Base-by-base conservation (phyloP, 2,113 vertebrate genomes). In the Cavia aperea region DNA sequence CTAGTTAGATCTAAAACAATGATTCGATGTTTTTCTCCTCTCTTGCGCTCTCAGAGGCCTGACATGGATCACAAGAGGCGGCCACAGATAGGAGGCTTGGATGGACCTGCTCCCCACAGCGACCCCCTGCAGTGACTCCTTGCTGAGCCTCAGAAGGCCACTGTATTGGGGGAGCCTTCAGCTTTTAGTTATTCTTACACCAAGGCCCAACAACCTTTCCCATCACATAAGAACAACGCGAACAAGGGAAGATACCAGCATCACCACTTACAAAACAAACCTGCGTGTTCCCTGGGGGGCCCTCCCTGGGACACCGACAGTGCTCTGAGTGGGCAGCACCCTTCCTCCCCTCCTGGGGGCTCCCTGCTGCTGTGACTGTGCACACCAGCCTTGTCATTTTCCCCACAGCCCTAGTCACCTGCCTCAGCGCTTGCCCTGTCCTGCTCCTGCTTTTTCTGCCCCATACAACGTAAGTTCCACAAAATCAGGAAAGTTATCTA, bases 221-320 rank as follows among this genome's bases (percentile, higher is more conserved):
- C 79, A 56, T 72, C 81, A 70, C 89, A 60, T 51, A 26, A 82
- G n/a, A 26, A 87, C 15, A 60, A 12, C 81, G 66, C 82, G 54
- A 79, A 72, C n/a, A 10, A 88, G 58, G n/a, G 51, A 82, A 29
- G 56, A 54, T 73, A 49, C 77, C 33, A 73, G 5, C 79, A 36
- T 82, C 4, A 58, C 54, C n/a, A 13, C 7, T 54, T 19, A n/a
- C 33, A 5, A 77, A 78, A 51, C 86, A 51, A 82, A 87, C 14
- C 66, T 5, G 4, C 9, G 4, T 3, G 12, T 75, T 4, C 23
- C 7, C 11, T 4, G 19, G 4, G 4, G 26, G 19, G 87, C 26
- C 19, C 78, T 21, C 14, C 39, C 33, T 75, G 12, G 63, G n/a
- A 79, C 62, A n/a, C 10, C 56, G 13, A 9, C 39, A 19, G n/a